Evolutionary conservation across 2,888 invertebrate genomes (phyloP).

Genomic region (Drosophila ezoana): DNA sequence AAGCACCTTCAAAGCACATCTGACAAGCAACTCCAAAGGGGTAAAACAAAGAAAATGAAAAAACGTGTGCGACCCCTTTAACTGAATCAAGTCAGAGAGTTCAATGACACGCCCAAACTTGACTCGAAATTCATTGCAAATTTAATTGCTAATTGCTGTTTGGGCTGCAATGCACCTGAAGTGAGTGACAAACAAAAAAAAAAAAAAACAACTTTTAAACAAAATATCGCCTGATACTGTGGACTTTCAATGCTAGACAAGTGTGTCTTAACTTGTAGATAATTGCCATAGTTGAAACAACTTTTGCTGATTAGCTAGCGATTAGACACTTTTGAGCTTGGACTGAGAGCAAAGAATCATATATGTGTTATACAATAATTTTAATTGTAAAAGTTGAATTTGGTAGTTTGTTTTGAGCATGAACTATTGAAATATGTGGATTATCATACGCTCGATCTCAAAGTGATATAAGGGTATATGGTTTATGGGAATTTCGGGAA

Average conservation of each 20-base stretch:
- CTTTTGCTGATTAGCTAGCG: conserved; percentile 18
- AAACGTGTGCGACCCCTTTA: conserved; percentile 14
- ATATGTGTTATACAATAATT: not conserved
- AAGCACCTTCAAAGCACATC: conserved; percentile 9
- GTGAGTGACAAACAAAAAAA: conserved; percentile 14
- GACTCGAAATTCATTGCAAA: conserved; percentile 22
- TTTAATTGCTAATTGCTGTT: conserved; percentile 33
- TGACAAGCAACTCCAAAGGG: conserved; percentile 1
- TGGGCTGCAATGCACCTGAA: conserved; percentile 23
- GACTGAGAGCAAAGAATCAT: not conserved
- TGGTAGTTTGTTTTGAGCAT: no score
- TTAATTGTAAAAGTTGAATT: no score
- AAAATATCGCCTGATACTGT: conserved; percentile 34
- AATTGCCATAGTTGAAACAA: conserved; percentile 15
- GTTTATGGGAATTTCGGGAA: no score
- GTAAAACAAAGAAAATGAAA: not conserved
- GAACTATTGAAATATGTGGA: no score
- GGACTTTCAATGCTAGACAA: conserved; percentile 23
- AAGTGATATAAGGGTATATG: no score
- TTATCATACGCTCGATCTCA: no score
- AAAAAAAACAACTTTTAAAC: conserved; percentile 11
- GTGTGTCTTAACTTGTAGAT: not conserved
- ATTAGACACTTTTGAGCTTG: conserved; percentile 6
- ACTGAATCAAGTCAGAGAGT: conserved; percentile 14
- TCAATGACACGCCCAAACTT: conserved; percentile 45